Evolutionary conservation across 2,113 vertebrate genomes (phyloP).

Genomic region (Eublepharis macularius): DNA sequence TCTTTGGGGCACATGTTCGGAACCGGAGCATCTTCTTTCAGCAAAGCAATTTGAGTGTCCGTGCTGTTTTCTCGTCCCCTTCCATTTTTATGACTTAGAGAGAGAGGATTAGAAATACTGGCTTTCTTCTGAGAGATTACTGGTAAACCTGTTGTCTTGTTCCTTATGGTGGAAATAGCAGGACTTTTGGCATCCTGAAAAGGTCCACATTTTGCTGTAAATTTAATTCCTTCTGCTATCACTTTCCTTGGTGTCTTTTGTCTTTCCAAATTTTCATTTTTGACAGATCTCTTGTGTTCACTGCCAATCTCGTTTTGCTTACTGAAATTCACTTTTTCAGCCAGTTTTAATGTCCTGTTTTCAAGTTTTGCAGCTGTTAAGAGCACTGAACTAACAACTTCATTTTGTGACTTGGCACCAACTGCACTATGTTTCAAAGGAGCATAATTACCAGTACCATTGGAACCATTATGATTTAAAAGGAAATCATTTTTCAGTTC

Average conservation of each 20-base stretch:
- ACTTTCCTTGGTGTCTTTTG: slow-evolving; percentile 58
- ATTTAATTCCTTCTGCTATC: slow-evolving; percentile 38
- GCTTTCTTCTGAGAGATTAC: slow-evolving; percentile 45
- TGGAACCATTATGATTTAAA: not conserved
- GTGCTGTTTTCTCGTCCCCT: slow-evolving; percentile 26
- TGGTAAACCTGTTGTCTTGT: not conserved
- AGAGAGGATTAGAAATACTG: not conserved
- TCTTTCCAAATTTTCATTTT: slow-evolving; percentile 66
- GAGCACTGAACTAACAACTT: slow-evolving; percentile 20
- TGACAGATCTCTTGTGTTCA: slow-evolving; percentile 42
- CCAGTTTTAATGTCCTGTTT: slow-evolving; percentile 62
- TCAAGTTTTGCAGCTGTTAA: slow-evolving; percentile 58
- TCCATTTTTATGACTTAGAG: slow-evolving; percentile 27
- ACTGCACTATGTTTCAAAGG: not conserved
- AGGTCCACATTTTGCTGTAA: slow-evolving; percentile 8
- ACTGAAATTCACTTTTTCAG: slow-evolving; percentile 63
- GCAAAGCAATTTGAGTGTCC: not conserved
- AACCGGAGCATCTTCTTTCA: slow-evolving; percentile 27
- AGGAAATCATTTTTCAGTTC: slow-evolving; percentile 3
- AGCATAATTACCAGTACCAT: not conserved
- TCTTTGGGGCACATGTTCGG: slow-evolving; percentile 36
- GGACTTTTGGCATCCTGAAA: slow-evolving; percentile 34
- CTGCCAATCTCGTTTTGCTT: slow-evolving; percentile 59
- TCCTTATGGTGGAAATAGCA: slow-evolving; percentile 3
- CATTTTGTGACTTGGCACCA: not conserved